These are phyloP conservation scores for Dermochelys coriacea DNA, from an alignment of 2,797 vertebrate genomes.

Conservation along the genomic window DNA sequence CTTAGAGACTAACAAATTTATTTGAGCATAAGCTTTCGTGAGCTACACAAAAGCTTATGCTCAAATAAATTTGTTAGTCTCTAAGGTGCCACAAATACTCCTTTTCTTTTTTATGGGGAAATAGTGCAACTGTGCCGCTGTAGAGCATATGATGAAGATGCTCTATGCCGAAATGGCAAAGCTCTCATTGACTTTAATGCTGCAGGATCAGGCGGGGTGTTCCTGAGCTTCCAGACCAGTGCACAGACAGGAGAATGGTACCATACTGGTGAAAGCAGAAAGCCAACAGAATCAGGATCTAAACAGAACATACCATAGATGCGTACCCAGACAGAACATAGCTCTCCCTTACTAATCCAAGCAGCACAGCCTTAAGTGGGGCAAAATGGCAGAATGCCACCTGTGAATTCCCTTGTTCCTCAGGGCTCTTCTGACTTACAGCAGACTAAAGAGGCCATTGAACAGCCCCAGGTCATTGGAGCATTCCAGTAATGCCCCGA, in stretches of 20 bases:
- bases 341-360: neutral
- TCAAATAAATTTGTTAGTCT: no score
- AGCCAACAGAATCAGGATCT: conserved; percentile 29
- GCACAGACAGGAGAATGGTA: neutral
- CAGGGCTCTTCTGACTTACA: neutral
- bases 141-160: neutral
- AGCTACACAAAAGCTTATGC: no score
- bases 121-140: neutral
- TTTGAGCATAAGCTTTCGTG: no score
- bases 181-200: neutral
- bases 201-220: neutral
- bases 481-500: neutral
- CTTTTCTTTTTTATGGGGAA: no score
- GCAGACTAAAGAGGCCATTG: neutral
- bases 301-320: conserved; percentile 21
- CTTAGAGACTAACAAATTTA: no score
- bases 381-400: neutral
- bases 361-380: neutral
- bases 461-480: neutral
- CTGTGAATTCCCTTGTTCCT: conserved; percentile 12
- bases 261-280: neutral
- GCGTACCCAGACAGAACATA: neutral
- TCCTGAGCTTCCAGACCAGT: neutral
- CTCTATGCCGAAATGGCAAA: neutral
- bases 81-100: no score